Base-by-base conservation (phyloP, 2,113 vertebrate species). In the Caranx ignobilis region DNA sequence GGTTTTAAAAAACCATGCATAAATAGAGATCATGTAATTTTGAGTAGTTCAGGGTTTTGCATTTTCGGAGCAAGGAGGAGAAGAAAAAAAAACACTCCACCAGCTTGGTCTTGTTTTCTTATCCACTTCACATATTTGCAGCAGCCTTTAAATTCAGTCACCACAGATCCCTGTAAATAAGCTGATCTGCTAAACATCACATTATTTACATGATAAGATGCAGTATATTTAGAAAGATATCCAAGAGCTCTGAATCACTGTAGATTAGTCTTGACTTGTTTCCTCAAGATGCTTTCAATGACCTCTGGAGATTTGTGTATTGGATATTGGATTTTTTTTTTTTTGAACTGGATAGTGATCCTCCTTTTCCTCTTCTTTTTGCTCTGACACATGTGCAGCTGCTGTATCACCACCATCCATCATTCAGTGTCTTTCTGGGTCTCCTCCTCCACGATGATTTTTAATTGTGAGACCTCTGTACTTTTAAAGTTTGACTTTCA, bases 401-500 rank as follows among this genome's bases (percentile, higher is more conserved):
- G 10, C 52, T 55, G 18, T 18, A 68, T 79, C 80, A 7, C n/a
- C 50, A 52, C 54, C 54, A 84, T 68, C 57, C 78, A 52, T 47
- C 54, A 84, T 68, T 54, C 78, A 6, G 43, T 37, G 6, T 50
- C 71, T 57, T 70, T 48, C 19, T 45, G 26, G 34, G 60, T 37
- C 60, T 84, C 39, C 60, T 84, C 37, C 68, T 57, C 70, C 3
- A 50, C 34, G 63, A 57, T 50, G 54, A 65, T 64, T 85, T 83
- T 75, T 82, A 87, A 87, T 84, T 82, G 19, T 72, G 34, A 76
- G 62, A 71, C 5, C 55, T 75, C 45, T 84, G 77, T 57, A 66
- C 85, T 87, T 62, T 81, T 59, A 63, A 77, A 85, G 81, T 84
- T 89, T 85, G 84, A 85, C 89, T 88, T 91, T 91, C 83, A 84